Percentiles rank a stretch among this genome's conserved stretches.
Evolutionary conservation across 2,888 invertebrate species (phyloP).

Genomic region (Spodoptera exigua): DNA sequence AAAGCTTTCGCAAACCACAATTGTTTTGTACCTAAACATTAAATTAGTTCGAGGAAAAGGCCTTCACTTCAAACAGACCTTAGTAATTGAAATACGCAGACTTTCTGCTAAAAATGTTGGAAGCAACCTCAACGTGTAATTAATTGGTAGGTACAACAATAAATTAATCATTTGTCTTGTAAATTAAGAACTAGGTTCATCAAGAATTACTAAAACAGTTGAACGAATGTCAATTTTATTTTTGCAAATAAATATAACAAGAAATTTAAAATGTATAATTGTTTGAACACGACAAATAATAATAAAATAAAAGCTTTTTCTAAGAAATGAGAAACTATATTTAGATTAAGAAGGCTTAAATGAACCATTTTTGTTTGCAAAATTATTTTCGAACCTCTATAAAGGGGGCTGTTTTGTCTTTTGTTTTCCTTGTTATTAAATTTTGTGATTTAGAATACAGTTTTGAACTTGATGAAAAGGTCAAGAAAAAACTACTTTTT

Average conservation of each 20-base stretch:
- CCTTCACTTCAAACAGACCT: conserved; percentile 29
- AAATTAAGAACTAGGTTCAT: conserved; percentile 17
- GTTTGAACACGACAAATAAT: no score
- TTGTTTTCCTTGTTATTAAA: not conserved
- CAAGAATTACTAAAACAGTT: conserved; percentile 9
- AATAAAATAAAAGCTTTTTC: no score
- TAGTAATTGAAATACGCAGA: conserved; percentile 43
- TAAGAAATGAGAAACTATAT: not conserved
- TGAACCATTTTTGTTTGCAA: no score
- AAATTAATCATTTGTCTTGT: conserved; percentile 32
- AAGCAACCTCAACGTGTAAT: conserved; percentile 11
- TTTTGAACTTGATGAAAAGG: no score
- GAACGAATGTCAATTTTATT: conserved; percentile 5
- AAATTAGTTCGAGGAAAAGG: conserved; percentile 39
- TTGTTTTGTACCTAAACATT: conserved; percentile 23
- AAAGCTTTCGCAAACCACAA: conserved; percentile 9
- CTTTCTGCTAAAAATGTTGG: conserved; percentile 29
- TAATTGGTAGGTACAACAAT: conserved; percentile 30
- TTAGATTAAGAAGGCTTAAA: no score
- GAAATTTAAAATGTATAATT: no score
- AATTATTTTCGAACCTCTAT: no score
- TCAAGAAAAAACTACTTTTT: no score
- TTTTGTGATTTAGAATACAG: no score
- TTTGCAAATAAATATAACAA: conserved; percentile 7
- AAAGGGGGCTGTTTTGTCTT: no score